These are phyloP conservation scores for Myotis findleyi DNA, from an alignment of 2,797 vertebrate species.

Conservation along the genomic window DNA sequence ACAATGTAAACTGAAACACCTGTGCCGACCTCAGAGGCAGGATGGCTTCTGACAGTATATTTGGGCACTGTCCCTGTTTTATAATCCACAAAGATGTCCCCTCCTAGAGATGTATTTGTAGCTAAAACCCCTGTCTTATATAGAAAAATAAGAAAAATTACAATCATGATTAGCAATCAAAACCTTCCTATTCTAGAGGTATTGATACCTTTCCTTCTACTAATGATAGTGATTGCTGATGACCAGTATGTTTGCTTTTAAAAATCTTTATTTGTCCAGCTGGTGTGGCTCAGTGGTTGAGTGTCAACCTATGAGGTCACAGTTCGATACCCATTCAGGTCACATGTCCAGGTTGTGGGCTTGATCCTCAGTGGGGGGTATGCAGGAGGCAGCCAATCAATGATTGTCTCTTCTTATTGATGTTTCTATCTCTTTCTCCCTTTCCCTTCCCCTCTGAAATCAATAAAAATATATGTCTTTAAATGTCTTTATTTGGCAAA, in stretches of 20 bases:
- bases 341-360: too few relatives aligned
- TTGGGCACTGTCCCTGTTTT: not conserved
- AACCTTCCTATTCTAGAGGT: not conserved
- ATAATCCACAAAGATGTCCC: not conserved
- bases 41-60: not conserved
- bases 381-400: too few relatives aligned
- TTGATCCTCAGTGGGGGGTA: too few relatives aligned
- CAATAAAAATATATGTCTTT: not conserved
- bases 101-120: not conserved
- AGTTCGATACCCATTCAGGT: too few relatives aligned
- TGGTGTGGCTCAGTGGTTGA: too few relatives aligned
- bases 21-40: not conserved
- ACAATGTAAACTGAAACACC: not conserved
- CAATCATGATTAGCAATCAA: not conserved
- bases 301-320: too few relatives aligned
- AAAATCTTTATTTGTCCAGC: slow-evolving; percentile 15
- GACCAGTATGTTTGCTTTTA: not conserved
- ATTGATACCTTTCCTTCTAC: not conserved
- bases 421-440: too few relatives aligned
- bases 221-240: not conserved
- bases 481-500: slow-evolving; percentile 30
- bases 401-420: too few relatives aligned
- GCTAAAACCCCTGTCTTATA: not conserved
- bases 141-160: slow-evolving; percentile 1
- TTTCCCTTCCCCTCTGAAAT: too few relatives aligned